Base-by-base conservation (phyloP, 2,888 invertebrate species). In the Girardia tigrina region DNA sequence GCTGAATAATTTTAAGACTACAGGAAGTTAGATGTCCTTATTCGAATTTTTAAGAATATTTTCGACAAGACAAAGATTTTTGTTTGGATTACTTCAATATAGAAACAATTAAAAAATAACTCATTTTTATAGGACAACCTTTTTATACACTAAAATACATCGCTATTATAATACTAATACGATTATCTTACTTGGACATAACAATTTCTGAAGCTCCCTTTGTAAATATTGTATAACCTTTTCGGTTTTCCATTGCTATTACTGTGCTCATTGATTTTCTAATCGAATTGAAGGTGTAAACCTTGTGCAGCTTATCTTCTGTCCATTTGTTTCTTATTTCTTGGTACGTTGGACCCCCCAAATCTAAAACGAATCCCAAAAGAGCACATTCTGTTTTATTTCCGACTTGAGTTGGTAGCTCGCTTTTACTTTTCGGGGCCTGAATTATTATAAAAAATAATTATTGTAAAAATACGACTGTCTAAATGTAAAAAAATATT, bases 141-240 rank as follows among this genome's bases (percentile, higher is more conserved):
- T n/a, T n/a, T n/a, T n/a, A n/a, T n/a, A n/a, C n/a, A n/a, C n/a
- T n/a, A n/a, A n/a, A n/a, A n/a, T n/a, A n/a, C n/a, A n/a, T n/a
- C n/a, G n/a, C n/a, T n/a, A n/a, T n/a, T n/a, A 36, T 12, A 36
- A 56, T 56, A 56, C n/a, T 56, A 8, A 12, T 8, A 56, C n/a
- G n/a, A 56, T 6, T 20, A 8, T 12, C 16, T 56, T 8, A 94
- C 94, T 93, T 94, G 87, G 92, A 92, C 86, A 97, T 89, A 82
- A 98, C 91, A 83, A 98, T 97, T 87, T 98, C 98, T 78, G 95
- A 94, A 82, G 98, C 97, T 82, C 98, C 98, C 87, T 98, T 98
- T 78, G 92, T 91, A 86, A 91, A 95, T 75, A 98, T 88, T 80
- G 95, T 87, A 86, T 88, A 97, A 75, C 94, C 94, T 79, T 90